Base-by-base conservation (phyloP, 2,888 invertebrate genomes). In the Drosophila sordidula region DNA sequence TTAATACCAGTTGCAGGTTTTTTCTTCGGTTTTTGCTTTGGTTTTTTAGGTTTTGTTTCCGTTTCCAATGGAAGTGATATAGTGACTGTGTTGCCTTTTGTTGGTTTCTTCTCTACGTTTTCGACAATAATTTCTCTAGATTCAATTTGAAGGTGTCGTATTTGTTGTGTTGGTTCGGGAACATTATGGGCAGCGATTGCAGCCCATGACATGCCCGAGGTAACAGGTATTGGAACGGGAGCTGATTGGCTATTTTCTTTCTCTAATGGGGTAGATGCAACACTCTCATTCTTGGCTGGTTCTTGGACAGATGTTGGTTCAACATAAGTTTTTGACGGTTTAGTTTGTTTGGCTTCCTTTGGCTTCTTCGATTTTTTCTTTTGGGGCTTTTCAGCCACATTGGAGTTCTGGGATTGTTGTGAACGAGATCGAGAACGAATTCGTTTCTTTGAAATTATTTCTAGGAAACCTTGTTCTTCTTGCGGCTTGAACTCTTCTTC, bases 381-480 rank as follows among this genome's bases (percentile, higher is more conserved):
- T 67, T 92, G 92, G 52, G 88, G 92, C 8, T 93, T 93, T 78
- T 93, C 93, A 1, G 91, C 67, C 47, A 70, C 55, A 52, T 61
- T 62, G 6, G 76, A 64, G 62, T 65, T 42, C 77, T 93, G 91
- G 73, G 90, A 82, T 26, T 90, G 89, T 46, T 92, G 92, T 45
- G 93, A 93, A 64, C 93, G 93, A 12, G 94, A 94, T 50, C 93
- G 92, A 2, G 95, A 95, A 58, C 94, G 93, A 45, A 81, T 79
- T 45, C 90, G 93, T 93, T 92, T 93, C 78, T 92, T 92, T 18
- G 93, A 93, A 6, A 93, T 82, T 55, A 91, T 92, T 86, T 93
- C 93, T 64, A 93, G 91, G 76, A 93, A 93, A 49, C 93, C 93
- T 75, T 93, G 92, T 12, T 91, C 83, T 68, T 92, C 93, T 6